Evolutionary conservation across 2,113 vertebrate genomes (phyloP), one percentile per base, ranked within the genome.

Genomic region (Hiodon alosoides): DNA sequence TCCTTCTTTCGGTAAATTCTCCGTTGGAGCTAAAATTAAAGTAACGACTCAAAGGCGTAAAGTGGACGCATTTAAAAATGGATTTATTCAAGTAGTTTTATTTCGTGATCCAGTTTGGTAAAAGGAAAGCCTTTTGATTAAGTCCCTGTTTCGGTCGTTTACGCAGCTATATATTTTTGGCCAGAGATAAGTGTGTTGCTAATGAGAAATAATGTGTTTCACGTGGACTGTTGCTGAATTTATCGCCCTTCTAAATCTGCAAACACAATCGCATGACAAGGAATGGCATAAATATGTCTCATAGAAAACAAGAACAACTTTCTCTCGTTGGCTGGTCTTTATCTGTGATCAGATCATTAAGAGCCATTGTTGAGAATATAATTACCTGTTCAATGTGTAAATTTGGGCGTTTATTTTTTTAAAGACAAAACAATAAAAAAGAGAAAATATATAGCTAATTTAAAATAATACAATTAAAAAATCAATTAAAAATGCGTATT

Each of bases 1-100:
- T 72, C 90, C 93, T 77, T 98, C 96, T 87, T 98, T 98, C 89
- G 97, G 90, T 78, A 97, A 90, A 87, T 91, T 92, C 76, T 98
- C 96, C 81, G 90, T 84, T 87, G 93, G 81, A 94, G 94, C 79
- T 96, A 83, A 78, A 90, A 86, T 78, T 3, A 81, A 78, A 48
- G 77, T 82, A 80, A 65, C 80, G 9, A 79, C 65, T 17, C 69
- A 57, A 11, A 57, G 7, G 14, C 14, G 58, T 53, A 9, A 3
- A 47, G 3, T 47, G 64, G 8, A 13, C 59, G 31, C 31, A 31
- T 31, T 31, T 31, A 31, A 31, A 31, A 31, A 1, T 31, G 0
- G 31, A 31, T 31, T 31, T 31, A 31, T 31, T 31, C 0, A 31
- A 31, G 31, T 31, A 31, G 31, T 31, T 31, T 31, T 31, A 31